Conservation (phyloP, 2,113 vertebrate genomes). For the Poecile atricapillus region DNA sequence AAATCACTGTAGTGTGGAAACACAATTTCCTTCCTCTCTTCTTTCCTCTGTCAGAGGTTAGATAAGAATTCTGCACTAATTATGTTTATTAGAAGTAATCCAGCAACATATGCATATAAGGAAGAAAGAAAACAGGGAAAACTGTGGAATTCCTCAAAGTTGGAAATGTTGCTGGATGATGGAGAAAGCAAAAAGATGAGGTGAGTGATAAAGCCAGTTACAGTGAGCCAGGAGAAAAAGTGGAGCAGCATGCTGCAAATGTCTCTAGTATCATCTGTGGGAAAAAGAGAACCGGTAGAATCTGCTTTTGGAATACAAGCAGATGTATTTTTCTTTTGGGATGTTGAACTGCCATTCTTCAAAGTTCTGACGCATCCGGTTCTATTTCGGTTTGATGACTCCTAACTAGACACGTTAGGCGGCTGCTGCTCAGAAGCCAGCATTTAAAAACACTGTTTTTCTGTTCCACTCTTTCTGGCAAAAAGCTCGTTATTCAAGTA, state of each 20-base stretch:
- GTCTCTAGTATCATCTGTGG: neutral
- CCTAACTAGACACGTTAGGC: slow-evolving; percentile 6
- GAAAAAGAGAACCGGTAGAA: slow-evolving; percentile 1
- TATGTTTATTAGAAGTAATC: neutral
- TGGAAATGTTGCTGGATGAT: neutral
- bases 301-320: slow-evolving; percentile 41
- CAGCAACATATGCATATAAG: neutral
- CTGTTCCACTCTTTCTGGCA: slow-evolving; percentile 54
- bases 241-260: neutral
- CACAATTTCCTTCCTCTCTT: neutral
- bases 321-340: slow-evolving; percentile 30
- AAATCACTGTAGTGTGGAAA: neutral
- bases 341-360: slow-evolving; percentile 38
- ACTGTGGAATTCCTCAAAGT: neutral
- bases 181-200: neutral
- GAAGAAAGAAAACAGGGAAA: neutral
- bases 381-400: slow-evolving; percentile 21
- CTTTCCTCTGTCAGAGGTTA: neutral
- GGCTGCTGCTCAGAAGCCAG: slow-evolving; percentile 41
- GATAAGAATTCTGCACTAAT: neutral
- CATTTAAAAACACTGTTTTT: slow-evolving; percentile 48
- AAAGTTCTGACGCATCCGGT: slow-evolving; percentile 24
- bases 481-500: slow-evolving; percentile 55
- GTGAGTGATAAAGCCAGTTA: neutral
- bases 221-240: neutral